phyloP scores from a whole-genome alignment of 2,113 vertebrate genomes.

The Tonatia bakeri region DNA sequence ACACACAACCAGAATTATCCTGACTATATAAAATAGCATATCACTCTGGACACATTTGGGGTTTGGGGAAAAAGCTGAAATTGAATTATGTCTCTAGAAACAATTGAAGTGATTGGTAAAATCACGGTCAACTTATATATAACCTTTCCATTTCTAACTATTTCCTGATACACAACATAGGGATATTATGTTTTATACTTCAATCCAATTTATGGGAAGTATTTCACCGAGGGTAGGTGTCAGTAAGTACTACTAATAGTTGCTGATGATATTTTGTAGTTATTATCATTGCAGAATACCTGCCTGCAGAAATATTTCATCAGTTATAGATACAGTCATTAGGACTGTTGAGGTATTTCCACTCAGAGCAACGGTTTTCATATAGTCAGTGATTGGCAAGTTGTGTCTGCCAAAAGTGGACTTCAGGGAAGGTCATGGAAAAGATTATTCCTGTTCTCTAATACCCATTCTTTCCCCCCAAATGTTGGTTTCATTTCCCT shows the following conservation, averaged over 20 bases:
- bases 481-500: slow-evolving; percentile 23
- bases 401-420: background rate
- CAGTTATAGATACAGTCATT: background rate
- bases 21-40: background rate
- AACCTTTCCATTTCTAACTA: background rate
- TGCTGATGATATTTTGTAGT: background rate
- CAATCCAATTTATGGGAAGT: background rate
- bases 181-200: background rate
- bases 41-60: background rate
- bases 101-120: background rate
- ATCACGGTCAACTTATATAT: background rate
- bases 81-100: background rate
- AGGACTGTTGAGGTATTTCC: background rate
- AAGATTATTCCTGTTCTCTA: background rate
- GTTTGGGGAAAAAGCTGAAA: background rate
- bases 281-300: background rate
- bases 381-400: background rate
- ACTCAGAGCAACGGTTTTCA: background rate
- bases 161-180: background rate
- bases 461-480: background rate
- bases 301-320: background rate
- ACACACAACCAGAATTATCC: background rate
- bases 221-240: background rate
- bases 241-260: background rate
- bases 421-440: background rate